Base-by-base conservation (phyloP, 2,888 invertebrate species). In the Osmoderma eremita region DNA sequence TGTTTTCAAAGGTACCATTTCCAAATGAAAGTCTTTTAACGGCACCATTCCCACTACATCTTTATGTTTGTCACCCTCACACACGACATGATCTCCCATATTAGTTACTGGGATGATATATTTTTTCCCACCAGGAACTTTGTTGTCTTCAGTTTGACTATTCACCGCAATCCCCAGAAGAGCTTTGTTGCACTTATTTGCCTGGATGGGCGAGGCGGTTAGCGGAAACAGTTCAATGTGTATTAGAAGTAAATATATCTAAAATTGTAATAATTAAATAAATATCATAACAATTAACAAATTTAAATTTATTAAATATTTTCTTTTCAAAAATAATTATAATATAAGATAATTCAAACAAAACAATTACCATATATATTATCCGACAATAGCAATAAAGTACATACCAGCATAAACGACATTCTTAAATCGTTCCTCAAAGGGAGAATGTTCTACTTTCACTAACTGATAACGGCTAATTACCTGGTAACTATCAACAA, bases 381-480 rank as follows among this genome's bases (percentile, higher is more conserved):
- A n/a, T n/a, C n/a, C n/a, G n/a, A n/a, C n/a, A n/a, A n/a, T n/a
- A n/a, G n/a, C n/a, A n/a, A n/a, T n/a, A n/a, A n/a, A 48, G 24
- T 51, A 61, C 58, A 12, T 61, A 61, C 58, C 58, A 5, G 24
- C 8, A 17, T 13, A 45, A 30, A 61, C 42, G 58, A 18, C 58
- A 61, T 61, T 61, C 30, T 61, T 61, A 24, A 56, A 41, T 56
- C 41, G 56, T 13, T 42, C 20, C 39, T 39, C 17, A 41, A 56
- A 39, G 12, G 12, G 22, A 15, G 5, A 61, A 61, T 13, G 41
- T 10, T 13, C 4, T 41, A 56, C 58, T 61, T 61, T 61, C 58
- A 61, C 58, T 24, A 61, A 61, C 30, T 45, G 58, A 61, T 61
- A 61, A 17, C 30, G 58, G 4, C 17, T 61, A 61, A 61, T 61